Conservation (phyloP, 2,888 invertebrate genomes). For the Fragum fragum region DNA sequence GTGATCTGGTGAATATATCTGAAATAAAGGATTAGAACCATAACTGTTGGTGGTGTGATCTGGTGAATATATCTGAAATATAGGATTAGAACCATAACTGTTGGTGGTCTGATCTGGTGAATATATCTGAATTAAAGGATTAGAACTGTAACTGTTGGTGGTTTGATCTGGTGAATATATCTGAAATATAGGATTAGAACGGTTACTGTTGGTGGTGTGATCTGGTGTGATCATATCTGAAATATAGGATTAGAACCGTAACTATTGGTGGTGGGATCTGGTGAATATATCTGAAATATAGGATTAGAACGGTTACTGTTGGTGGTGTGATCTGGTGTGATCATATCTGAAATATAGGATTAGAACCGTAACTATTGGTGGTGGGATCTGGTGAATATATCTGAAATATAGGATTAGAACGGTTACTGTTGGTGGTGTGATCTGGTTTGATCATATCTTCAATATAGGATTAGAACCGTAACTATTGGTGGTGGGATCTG, state of each 20-base stretch:
- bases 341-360: slow-evolving; percentile 85
- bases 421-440: no score
- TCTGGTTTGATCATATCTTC: slow-evolving; percentile 94
- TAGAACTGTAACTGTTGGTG: slow-evolving; percentile 83
- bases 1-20: slow-evolving; percentile 87
- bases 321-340: slow-evolving; percentile 85
- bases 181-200: slow-evolving; percentile 85
- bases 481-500: slow-evolving; percentile 86
- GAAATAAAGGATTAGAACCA: slow-evolving; percentile 87
- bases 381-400: slow-evolving; percentile 87
- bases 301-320: slow-evolving; percentile 81
- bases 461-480: slow-evolving; percentile 89
- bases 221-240: neutral
- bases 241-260: slow-evolving; percentile 67
- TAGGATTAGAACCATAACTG: slow-evolving; percentile 77
- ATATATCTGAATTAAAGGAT: slow-evolving; percentile 88
- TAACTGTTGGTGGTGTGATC: slow-evolving; percentile 86
- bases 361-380: slow-evolving; percentile 83
- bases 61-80: slow-evolving; percentile 87
- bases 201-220: neutral
- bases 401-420: no score
- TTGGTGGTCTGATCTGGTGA: slow-evolving; percentile 86
- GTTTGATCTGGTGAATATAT: slow-evolving; percentile 87
- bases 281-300: slow-evolving; percentile 85
- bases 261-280: slow-evolving; percentile 86